Conservation (phyloP, 2,888 invertebrate species). For the Cerceris rybyensis region DNA sequence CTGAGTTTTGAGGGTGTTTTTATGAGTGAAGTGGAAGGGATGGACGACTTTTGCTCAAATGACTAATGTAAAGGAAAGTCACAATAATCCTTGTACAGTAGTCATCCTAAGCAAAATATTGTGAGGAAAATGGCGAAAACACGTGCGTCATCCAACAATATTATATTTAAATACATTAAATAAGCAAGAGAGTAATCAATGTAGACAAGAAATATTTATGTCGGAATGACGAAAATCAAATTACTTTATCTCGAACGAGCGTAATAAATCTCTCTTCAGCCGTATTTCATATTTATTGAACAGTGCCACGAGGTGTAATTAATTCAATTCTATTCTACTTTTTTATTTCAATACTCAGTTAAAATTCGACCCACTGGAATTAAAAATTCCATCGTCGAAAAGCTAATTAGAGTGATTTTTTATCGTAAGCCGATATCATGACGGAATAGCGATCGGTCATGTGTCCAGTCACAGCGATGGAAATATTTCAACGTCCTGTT, state of each 20-base stretch:
- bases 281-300: constrained; percentile 62
- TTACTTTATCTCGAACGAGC: constrained; percentile 18
- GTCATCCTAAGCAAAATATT: too few species aligned
- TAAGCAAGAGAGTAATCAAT: not conserved
- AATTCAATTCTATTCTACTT: constrained; percentile 23
- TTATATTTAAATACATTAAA: not conserved
- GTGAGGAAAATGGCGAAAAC: too few species aligned
- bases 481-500: constrained; percentile 1
- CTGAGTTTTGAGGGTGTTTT: too few species aligned
- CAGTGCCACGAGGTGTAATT: constrained; percentile 47
- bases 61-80: too few species aligned
- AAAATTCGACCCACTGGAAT: not conserved
- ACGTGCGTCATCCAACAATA: too few species aligned
- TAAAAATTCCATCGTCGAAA: not conserved
- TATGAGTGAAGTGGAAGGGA: too few species aligned
- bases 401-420: constrained; percentile 1
- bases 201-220: not conserved
- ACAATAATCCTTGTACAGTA: too few species aligned
- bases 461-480: not conserved
- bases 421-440: not conserved
- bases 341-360: not conserved
- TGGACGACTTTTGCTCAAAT: too few species aligned
- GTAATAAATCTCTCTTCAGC: constrained; percentile 41
- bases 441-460: not conserved
- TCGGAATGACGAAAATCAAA: constrained; percentile 44